Percentiles rank a stretch among this genome's conserved stretches.
Evolutionary conservation across 2,888 invertebrate genomes (phyloP).

Genomic region (Oscheius sp.): DNA sequence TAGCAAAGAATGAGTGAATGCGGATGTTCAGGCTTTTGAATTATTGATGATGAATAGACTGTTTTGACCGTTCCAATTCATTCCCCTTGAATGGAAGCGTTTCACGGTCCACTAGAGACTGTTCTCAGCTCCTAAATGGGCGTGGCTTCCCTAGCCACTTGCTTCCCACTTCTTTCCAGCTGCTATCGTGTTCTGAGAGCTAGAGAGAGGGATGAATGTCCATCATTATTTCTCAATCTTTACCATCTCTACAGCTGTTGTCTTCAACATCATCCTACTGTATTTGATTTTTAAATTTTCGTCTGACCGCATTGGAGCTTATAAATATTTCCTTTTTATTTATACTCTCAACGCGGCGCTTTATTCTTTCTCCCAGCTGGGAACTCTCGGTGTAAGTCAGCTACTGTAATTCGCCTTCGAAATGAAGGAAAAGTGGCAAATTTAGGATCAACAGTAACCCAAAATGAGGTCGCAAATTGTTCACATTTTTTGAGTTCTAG

Average conservation of each 20-base stretch:
- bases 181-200: too few species aligned
- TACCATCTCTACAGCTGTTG: not conserved
- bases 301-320: not conserved
- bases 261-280: not conserved
- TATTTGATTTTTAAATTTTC: not conserved
- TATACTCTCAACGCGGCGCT: constrained; percentile 2
- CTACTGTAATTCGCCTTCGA: not conserved
- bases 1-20: too few species aligned
- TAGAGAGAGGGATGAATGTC: constrained; percentile 6
- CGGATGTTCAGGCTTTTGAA: too few species aligned
- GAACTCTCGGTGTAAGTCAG: not conserved
- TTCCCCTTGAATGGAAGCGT: too few species aligned
- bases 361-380: not conserved
- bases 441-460: too few species aligned
- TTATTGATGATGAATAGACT: too few species aligned
- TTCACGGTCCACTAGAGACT: too few species aligned
- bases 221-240: not conserved
- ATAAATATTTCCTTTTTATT: constrained; percentile 6
- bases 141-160: too few species aligned
- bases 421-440: not conserved
- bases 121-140: too few species aligned
- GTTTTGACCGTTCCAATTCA: too few species aligned
- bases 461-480: not conserved
- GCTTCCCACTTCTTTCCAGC: too few species aligned
- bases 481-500: not conserved